Base-by-base conservation (phyloP, 2,888 invertebrate genomes). In the Asteroscopus sphinx region DNA sequence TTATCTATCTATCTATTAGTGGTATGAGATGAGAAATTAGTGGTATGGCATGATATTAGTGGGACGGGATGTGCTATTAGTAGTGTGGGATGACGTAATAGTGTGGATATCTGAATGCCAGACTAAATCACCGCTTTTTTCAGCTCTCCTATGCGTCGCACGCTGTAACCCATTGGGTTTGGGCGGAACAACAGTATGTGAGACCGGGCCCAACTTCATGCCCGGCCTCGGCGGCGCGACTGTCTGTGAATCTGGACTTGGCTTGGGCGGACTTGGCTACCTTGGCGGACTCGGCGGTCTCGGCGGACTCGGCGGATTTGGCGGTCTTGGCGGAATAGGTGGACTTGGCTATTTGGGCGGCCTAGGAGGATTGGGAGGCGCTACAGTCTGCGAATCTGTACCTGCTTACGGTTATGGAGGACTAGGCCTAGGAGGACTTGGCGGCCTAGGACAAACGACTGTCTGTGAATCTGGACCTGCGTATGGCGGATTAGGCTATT, bases 101-200 rank as follows among this genome's bases (percentile, higher is more conserved):
- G 6, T 3, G 5, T 4, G 6, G 4, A 21, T 3, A 3, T 21
- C 26, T 8, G 1, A 12, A 25, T 21, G 6, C 17, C 1, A 21
- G n/a, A 21, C 0, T 5, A 11, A 21, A 36, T 9, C 13, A 16
- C 1, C 7, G 9, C 8, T 3, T 49, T 33, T 15, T 41, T 35
- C 63, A 90, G 90, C 86, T 28, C 67, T 88, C 11, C 59, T 90
- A 12, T 83, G 83, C 77, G 61, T 82, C 1, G 85, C 77, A 1
- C 71, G 51, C 15, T 81, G 83, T 71, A 83, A 82, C 56, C 90
- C 90, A 0, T 11, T 89, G 46, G 83, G 80, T 0, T 16, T 89
- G 16, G 85, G 81, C 0, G 71, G 65, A 7, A 62, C 80, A 0
- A 81, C 86, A 0, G 52, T 84, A n/a, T 86, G 84, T 39, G 86